Conservation (phyloP, 1,140 invertebrate genomes). For the Zeugodacus cucurbitae region DNA sequence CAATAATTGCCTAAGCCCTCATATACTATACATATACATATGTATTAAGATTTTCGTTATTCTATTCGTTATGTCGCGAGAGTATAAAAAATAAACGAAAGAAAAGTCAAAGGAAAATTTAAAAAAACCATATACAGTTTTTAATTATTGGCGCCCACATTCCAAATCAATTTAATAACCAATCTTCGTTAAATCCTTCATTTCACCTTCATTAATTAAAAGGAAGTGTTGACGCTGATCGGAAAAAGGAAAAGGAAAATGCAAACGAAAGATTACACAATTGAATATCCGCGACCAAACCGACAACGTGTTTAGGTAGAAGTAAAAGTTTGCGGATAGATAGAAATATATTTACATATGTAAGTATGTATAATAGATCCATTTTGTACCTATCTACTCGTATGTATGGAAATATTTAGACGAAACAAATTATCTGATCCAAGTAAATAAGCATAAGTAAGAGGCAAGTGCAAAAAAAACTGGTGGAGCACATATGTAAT, state of each 20-base stretch:
- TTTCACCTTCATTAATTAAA: conserved; percentile 7
- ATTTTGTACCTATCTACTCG: too few relatives aligned
- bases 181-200: neutral
- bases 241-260: neutral
- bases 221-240: neutral
- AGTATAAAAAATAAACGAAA: neutral
- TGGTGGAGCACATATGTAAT: too few relatives aligned
- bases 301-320: neutral
- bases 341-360: neutral
- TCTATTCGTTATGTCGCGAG: too few relatives aligned
- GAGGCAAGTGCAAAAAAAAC: too few relatives aligned
- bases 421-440: too few relatives aligned
- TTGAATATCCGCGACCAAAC: neutral
- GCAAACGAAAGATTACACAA: conserved; percentile 8
- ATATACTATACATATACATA: too few relatives aligned
- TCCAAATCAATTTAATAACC: conserved; percentile 8
- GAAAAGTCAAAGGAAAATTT: neutral
- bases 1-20: too few relatives aligned
- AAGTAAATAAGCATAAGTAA: too few relatives aligned
- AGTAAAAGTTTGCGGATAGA: too few relatives aligned
- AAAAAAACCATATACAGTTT: neutral
- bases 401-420: too few relatives aligned
- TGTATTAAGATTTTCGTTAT: too few relatives aligned
- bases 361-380: too few relatives aligned
- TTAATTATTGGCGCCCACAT: neutral